These are phyloP conservation scores for Atrina japonica DNA, from an alignment of 2,888 invertebrate species.

Conservation along the genomic window DNA sequence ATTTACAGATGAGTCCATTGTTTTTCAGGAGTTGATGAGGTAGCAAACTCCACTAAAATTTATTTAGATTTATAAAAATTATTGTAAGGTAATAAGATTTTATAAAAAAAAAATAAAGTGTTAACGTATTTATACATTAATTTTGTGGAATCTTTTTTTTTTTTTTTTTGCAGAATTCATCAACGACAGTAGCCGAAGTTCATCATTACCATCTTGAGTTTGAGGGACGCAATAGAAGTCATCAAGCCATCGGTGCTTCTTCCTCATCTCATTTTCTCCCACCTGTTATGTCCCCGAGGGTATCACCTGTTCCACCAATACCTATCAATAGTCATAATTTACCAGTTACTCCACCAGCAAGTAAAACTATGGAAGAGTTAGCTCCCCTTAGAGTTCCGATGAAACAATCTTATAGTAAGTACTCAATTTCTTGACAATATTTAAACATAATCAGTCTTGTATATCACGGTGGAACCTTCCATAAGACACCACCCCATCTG, in stretches of 20 bases:
- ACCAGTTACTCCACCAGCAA: conserved; percentile 29
- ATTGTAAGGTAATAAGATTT: too few species aligned
- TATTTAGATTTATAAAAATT: too few species aligned
- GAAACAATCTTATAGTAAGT: conserved; percentile 6
- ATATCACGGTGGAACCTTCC: too few species aligned
- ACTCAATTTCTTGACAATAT: too few species aligned
- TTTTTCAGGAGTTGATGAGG: too few species aligned
- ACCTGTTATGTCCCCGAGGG: conserved; percentile 30
- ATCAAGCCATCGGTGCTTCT: background rate
- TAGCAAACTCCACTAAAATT: too few species aligned
- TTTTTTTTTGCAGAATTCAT: conserved; percentile 6
- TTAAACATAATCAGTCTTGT: too few species aligned
- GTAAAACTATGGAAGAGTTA: conserved; percentile 27
- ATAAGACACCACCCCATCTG: too few species aligned
- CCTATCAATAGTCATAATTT: conserved; percentile 2
- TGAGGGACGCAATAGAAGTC: conserved; percentile 3
- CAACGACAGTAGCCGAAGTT: conserved; percentile 12
- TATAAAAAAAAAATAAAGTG: too few species aligned
- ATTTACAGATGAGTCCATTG: too few species aligned
- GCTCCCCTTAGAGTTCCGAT: conserved; percentile 41
- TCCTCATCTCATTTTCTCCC: conserved; percentile 19
- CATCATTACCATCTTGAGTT: conserved; percentile 11
- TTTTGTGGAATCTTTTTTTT: background rate
- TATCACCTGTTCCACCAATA: conserved; percentile 35
- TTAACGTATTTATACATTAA: background rate